These are phyloP conservation scores for Hyles vespertilio DNA, from an alignment of 1,140 invertebrate species.

Conservation along the genomic window DNA sequence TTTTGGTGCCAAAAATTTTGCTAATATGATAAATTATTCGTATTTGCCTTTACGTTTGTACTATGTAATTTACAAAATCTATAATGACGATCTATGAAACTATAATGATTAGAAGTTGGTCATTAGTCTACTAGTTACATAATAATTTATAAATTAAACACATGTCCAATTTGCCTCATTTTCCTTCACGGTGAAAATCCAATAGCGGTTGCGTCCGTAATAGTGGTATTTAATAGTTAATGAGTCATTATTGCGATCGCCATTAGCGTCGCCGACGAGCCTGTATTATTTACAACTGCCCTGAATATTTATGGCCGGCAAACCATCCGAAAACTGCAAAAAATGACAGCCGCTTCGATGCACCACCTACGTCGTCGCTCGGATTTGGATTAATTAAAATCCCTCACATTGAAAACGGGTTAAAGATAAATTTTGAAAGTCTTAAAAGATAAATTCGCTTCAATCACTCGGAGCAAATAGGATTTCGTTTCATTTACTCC, in stretches of 20 bases:
- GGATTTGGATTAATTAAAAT: constrained; percentile 43
- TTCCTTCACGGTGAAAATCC: neutral
- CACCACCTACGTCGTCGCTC: constrained; percentile 23
- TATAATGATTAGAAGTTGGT: too few relatives aligned
- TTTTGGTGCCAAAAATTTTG: too few relatives aligned
- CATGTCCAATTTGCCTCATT: too few relatives aligned
- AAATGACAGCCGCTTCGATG: constrained; percentile 32
- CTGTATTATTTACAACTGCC: constrained; percentile 36
- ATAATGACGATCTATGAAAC: too few relatives aligned
- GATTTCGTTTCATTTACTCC: constrained; percentile 73
- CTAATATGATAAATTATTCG: too few relatives aligned
- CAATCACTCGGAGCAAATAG: constrained; percentile 72
- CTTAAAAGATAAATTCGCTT: constrained; percentile 74
- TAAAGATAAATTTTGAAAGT: constrained; percentile 70
- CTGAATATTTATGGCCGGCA: constrained; percentile 57
- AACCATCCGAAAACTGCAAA: constrained; percentile 54
- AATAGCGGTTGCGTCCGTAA: constrained; percentile 21
- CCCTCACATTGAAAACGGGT: constrained; percentile 43
- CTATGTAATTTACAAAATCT: too few relatives aligned
- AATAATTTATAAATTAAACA: too few relatives aligned
- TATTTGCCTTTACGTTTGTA: too few relatives aligned
- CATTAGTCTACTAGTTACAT: too few relatives aligned
- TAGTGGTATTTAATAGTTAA: constrained; percentile 54
- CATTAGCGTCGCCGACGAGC: constrained; percentile 43
- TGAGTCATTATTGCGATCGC: constrained; percentile 55